A percentile compares a stretch with the other conserved stretches of the same genome.
These are phyloP conservation scores for Addax nasomaculatus DNA, from an alignment of 2,113 vertebrate species.

Conservation along the genomic window DNA sequence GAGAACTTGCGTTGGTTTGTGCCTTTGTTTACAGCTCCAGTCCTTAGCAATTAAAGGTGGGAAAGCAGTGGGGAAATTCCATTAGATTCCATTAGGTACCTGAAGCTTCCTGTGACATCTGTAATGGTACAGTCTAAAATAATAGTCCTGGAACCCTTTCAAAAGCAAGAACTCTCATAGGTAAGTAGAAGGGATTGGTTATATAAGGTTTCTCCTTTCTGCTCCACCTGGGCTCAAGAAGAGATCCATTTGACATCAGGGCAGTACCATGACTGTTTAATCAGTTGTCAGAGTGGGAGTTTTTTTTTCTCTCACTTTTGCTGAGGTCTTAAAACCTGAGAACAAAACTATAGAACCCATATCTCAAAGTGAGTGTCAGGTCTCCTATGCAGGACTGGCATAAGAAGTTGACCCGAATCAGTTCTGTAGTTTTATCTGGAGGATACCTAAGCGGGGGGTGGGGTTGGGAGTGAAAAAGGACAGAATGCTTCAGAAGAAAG, in stretches of 20 bases:
- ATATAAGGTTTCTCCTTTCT: neutral
- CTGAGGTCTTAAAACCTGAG: neutral
- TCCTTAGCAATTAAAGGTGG: neutral
- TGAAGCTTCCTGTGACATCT: neutral
- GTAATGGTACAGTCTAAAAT: neutral
- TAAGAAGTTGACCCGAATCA: neutral
- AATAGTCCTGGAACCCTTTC: neutral
- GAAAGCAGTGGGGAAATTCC: neutral
- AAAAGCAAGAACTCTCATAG: neutral
- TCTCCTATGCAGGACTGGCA: neutral
- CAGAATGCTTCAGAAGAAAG: neutral
- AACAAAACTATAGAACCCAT: neutral
- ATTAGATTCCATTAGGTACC: neutral
- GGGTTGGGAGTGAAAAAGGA: rapidly evolving
- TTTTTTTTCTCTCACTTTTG: neutral
- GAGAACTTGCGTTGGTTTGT: neutral
- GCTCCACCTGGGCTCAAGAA: neutral
- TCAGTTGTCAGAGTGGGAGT: neutral
- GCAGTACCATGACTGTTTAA: neutral
- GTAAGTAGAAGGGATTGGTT: neutral
- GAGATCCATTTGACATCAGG: neutral
- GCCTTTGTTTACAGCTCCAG: neutral
- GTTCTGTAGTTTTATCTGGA: neutral
- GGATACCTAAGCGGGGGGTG: neutral
- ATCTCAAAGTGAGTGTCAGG: neutral